These are phyloP conservation scores for Pyralis farinalis DNA, from an alignment of 2,888 invertebrate genomes.

Conservation along the genomic window DNA sequence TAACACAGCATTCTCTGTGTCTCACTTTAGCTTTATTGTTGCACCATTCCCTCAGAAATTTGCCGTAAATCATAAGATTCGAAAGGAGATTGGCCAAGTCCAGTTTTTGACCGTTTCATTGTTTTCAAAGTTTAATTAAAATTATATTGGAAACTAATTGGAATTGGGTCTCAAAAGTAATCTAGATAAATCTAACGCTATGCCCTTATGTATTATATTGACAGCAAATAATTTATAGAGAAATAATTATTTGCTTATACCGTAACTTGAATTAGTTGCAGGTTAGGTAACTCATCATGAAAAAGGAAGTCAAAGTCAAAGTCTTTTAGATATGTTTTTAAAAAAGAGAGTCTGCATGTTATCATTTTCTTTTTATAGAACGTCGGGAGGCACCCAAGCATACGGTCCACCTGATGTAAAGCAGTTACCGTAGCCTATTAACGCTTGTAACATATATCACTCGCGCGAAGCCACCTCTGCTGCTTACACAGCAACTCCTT, in stretches of 20 bases:
- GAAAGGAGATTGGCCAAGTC: constrained; percentile 46
- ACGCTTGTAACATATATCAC: no score
- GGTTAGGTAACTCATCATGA: not conserved
- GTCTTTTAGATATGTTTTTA: no score
- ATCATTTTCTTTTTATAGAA: no score
- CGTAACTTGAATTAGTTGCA: not conserved
- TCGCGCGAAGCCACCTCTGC: no score
- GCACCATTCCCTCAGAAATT: constrained; percentile 25
- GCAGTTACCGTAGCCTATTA: no score
- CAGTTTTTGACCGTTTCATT: constrained; percentile 52
- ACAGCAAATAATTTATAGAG: not conserved
- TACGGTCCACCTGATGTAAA: no score
- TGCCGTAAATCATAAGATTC: constrained; percentile 47
- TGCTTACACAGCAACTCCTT: no score
- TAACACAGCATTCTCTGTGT: no score
- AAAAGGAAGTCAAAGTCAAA: no score
- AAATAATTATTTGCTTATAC: not conserved
- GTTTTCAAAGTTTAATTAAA: constrained; percentile 6
- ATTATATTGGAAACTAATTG: constrained; percentile 7
- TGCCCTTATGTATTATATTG: not conserved
- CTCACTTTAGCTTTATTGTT: no score
- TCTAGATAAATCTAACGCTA: not conserved
- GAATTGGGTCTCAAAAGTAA: constrained; percentile 1
- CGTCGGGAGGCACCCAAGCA: no score
- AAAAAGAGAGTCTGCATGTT: no score